phyloP scores from a whole-genome alignment of 2,113 vertebrate genomes.

The Progne subis region DNA sequence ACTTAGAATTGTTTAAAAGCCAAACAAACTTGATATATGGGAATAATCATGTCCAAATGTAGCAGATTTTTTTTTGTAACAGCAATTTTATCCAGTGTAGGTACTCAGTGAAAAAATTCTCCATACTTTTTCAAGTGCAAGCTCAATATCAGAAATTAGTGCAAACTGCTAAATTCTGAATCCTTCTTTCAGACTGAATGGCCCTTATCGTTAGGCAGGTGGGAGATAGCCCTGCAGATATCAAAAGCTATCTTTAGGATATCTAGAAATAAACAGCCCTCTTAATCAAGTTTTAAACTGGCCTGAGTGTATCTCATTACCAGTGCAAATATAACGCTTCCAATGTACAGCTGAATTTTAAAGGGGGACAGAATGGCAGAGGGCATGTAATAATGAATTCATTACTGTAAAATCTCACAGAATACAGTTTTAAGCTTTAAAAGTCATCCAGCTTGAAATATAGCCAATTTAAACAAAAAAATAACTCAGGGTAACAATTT shows the following conservation, averaged over 20 bases:
- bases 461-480: constrained; percentile 19
- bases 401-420: not conserved
- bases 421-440: not conserved
- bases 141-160: not conserved
- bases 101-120: not conserved
- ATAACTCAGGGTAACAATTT: constrained; percentile 10
- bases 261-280: not conserved
- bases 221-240: not conserved
- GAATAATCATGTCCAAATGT: not conserved
- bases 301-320: not conserved
- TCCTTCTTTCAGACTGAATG: not conserved
- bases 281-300: not conserved
- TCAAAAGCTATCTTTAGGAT: not conserved
- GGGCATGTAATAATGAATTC: not conserved
- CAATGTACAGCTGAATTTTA: not conserved
- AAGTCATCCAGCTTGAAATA: constrained; percentile 9
- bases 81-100: not conserved
- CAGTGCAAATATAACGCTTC: not conserved
- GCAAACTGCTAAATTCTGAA: not conserved
- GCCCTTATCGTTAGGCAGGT: not conserved
- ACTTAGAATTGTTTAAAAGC: not conserved
- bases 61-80: not conserved
- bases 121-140: not conserved
- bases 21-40: not conserved
- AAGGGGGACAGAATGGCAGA: rapidly evolving